Evolutionary conservation across 2,888 invertebrate genomes (phyloP).

Genomic region (Aproaerema taeniolella): DNA sequence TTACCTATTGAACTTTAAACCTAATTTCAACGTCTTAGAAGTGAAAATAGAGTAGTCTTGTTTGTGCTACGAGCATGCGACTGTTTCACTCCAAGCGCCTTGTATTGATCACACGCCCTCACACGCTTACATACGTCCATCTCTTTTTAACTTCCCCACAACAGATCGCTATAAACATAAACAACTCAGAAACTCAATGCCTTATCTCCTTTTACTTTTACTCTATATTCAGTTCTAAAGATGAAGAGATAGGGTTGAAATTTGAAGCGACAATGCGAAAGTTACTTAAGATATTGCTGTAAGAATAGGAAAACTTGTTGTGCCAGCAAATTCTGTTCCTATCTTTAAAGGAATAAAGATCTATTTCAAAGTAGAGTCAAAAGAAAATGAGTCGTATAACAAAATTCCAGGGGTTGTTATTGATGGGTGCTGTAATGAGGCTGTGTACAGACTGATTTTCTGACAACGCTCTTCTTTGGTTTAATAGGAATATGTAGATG

Average conservation of each 20-base stretch:
- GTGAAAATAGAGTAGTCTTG: no score
- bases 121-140: conserved; percentile 71
- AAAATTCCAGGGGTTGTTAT: conserved; percentile 49
- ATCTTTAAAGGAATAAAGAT: conserved; percentile 74
- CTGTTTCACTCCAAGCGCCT: conserved; percentile 26
- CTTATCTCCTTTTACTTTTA: conserved; percentile 25
- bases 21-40: no score
- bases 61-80: not conserved
- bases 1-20: no score
- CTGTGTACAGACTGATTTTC: conserved; percentile 3
- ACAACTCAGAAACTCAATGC: conserved; percentile 47
- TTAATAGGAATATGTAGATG: no score
- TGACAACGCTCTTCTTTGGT: no score
- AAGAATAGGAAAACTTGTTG: conserved; percentile 40
- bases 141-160: conserved; percentile 74
- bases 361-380: conserved; percentile 62
- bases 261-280: conserved; percentile 2
- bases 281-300: no score
- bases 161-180: conserved; percentile 75
- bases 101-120: conserved; percentile 71
- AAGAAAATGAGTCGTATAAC: conserved; percentile 63
- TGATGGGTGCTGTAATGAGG: conserved; percentile 23
- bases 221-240: conserved; percentile 22
- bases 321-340: conserved; percentile 69
- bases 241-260: not conserved